Percentiles rank a stretch among this genome's conserved stretches.
Evolutionary conservation across 2,888 invertebrate genomes (phyloP).

Genomic region (Clunio marinus): DNA sequence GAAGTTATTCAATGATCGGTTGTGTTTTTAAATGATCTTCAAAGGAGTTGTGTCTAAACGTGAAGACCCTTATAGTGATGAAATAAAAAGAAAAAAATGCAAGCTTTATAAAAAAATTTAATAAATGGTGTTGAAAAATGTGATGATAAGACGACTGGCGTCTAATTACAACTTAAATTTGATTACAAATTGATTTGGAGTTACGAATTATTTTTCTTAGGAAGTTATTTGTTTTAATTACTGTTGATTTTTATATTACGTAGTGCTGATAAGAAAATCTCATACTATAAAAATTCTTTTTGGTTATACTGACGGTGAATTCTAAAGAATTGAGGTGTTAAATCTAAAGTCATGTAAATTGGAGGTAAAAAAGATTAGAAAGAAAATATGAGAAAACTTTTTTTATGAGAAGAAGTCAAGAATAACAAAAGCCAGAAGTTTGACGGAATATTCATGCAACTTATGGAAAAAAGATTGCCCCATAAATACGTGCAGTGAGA

Average conservation of each 20-base stretch:
- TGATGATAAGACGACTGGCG: background rate
- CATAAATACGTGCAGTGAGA: slow-evolving; percentile 21
- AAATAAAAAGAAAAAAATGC: background rate
- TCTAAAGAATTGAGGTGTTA: background rate
- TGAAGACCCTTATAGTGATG: background rate
- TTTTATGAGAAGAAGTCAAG: background rate
- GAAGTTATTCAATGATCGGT: slow-evolving; percentile 4
- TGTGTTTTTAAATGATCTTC: slow-evolving; percentile 14
- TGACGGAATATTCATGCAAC: background rate
- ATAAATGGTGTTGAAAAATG: background rate
- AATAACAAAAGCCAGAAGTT: background rate
- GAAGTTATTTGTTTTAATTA: background rate
- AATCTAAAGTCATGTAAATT: background rate
- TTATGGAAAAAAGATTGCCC: background rate
- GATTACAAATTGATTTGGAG: background rate
- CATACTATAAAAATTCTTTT: too few relatives aligned
- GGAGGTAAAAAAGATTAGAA: background rate
- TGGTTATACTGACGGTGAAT: background rate
- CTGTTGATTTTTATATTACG: background rate
- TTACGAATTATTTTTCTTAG: background rate
- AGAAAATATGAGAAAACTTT: background rate
- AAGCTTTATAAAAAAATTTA: background rate
- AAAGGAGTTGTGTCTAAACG: background rate
- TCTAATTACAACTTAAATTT: background rate
- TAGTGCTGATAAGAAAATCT: background rate